Conservation (phyloP, 2,888 invertebrate species). For the Caenorhabditis sinica region DNA sequence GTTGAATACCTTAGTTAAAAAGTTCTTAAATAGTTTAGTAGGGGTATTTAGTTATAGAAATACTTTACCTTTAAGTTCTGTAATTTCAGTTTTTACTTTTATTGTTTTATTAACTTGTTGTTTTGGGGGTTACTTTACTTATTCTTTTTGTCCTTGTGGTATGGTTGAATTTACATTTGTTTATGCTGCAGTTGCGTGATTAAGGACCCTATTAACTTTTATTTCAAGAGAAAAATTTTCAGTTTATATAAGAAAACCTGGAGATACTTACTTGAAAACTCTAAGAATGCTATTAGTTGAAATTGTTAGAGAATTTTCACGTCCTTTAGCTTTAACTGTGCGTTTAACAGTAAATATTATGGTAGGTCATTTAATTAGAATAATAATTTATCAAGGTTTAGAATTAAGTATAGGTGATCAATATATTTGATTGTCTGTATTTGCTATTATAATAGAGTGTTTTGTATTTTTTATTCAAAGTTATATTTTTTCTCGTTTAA, state of each 20-base stretch:
- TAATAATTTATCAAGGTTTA: slow-evolving; percentile 72
- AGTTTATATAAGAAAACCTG: slow-evolving; percentile 75
- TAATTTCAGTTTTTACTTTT: slow-evolving; percentile 81
- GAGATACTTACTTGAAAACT: slow-evolving; percentile 75
- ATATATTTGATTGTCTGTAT: slow-evolving; percentile 75
- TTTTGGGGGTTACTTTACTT: slow-evolving; percentile 83
- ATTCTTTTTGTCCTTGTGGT: slow-evolving; percentile 79
- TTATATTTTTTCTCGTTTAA: slow-evolving; percentile 78
- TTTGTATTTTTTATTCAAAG: slow-evolving; percentile 80
- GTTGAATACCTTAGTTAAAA: slow-evolving; percentile 74
- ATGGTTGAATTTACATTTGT: slow-evolving; percentile 85
- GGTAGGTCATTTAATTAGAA: slow-evolving; percentile 77
- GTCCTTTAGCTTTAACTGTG: slow-evolving; percentile 78
- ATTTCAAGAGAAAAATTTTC: slow-evolving; percentile 76
- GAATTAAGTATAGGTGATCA: slow-evolving; percentile 71
- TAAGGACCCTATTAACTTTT: slow-evolving; percentile 75
- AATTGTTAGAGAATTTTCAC: slow-evolving; percentile 78
- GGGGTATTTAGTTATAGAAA: slow-evolving; percentile 75
- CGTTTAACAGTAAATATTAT: slow-evolving; percentile 80
- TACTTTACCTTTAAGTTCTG: slow-evolving; percentile 69
- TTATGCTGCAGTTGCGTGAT: slow-evolving; percentile 81
- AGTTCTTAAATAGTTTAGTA: slow-evolving; percentile 73
- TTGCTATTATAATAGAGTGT: slow-evolving; percentile 78
- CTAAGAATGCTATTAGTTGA: slow-evolving; percentile 75
- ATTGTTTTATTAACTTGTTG: slow-evolving; percentile 83